Evolutionary conservation across 2,888 invertebrate species (phyloP), one percentile per base, ranked within the genome.

Genomic region (Caenorhabditis sulstoni): DNA sequence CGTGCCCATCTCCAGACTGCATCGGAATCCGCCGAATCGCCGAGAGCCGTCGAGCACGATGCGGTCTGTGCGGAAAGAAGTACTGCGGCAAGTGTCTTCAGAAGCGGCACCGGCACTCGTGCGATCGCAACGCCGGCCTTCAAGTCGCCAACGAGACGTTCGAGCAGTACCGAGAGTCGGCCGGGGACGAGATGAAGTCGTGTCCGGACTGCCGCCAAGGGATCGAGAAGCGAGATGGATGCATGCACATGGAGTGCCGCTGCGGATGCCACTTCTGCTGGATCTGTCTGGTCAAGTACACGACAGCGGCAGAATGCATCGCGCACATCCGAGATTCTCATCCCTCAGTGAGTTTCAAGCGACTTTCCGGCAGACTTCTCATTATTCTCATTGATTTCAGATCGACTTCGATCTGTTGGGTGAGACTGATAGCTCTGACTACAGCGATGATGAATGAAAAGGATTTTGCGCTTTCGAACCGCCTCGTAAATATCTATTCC

Each of bases 221-320:
- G 2, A 20, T 22, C 18, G 5, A 12, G 9, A 49, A 49, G 49
- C 22, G 22, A 2, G 22, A 9, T 11, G 49, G 49, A 4, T 49
- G 49, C 22, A 20, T 20, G 7, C 49, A 49, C 49, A 49, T 49
- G 22, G 7, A 18, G 11, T 49, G 49, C 49, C 3, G 1, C 22
- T 49, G 49, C 20, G 49, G 49, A 20, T 20, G 22, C 9, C 49
- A 49, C 49, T 49, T 20, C 11, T 49, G 49, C 22, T 49, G 20
- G 22, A n/a, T 16, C 3, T 49, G 49, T 12, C 1, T 16, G 18
- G 9, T 3, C 3, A n/a, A 4, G 16, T 47, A 7, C 44, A 44
- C 3, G 11, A 16, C 47, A 18, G 47, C 8, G 8, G 2, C 3
- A 4, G 49, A 22, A 1, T 49, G 49, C 22, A 12, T 7, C 49